These are phyloP conservation scores for Rhizomys pruinosus DNA, from an alignment of 2,113 vertebrate species.

Conservation along the genomic window DNA sequence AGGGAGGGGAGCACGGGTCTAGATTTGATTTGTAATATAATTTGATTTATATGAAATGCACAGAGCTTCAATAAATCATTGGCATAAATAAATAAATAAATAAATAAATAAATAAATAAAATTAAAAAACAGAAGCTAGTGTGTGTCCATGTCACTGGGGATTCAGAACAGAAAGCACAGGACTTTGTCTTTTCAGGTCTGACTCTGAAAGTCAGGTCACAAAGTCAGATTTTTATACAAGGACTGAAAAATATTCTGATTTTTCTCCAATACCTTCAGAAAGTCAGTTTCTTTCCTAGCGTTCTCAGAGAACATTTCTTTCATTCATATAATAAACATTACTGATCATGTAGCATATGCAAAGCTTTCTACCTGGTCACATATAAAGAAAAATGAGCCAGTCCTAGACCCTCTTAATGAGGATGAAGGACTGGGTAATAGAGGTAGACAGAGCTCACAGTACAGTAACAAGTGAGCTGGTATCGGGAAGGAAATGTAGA, in stretches of 20 bases:
- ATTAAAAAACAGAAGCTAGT: background rate
- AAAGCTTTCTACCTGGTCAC: background rate
- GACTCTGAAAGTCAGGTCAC: background rate
- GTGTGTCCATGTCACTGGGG: background rate
- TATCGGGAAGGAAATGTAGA: background rate
- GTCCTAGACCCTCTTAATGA: background rate
- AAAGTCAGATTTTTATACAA: conserved; percentile 21
- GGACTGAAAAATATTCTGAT: background rate
- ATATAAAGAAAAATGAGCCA: background rate
- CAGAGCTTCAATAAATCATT: too few relatives aligned
- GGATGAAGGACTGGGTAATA: background rate
- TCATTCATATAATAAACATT: background rate
- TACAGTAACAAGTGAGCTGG: background rate
- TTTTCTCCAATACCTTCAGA: background rate
- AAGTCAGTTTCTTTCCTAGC: background rate
- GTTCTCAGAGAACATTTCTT: background rate
- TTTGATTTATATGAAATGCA: too few relatives aligned
- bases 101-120: too few relatives aligned
- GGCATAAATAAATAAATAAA: too few relatives aligned
- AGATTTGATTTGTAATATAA: too few relatives aligned
- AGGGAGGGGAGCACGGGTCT: too few relatives aligned
- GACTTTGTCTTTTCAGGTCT: conserved; percentile 10
- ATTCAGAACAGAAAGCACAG: conserved; percentile 37
- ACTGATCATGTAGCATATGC: background rate
- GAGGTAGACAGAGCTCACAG: background rate